A percentile compares a stretch with the other conserved stretches of the same genome.
These are phyloP conservation scores for Nomada goodeniana DNA, from an alignment of 2,888 invertebrate species.

Conservation along the genomic window DNA sequence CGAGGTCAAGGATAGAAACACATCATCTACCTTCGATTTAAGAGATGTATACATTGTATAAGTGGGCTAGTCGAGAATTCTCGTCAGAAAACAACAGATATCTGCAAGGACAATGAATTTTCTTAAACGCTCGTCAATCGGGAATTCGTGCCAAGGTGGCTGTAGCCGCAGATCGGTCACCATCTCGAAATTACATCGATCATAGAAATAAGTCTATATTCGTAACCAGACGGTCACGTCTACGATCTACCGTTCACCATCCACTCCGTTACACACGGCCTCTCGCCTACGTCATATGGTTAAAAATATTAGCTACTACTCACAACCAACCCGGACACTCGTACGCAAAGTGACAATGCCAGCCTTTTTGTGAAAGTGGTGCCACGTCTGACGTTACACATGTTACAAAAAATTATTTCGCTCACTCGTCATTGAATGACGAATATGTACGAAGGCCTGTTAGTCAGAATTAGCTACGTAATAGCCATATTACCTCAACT, in stretches of 20 bases:
- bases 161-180: slow-evolving; percentile 46
- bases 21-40: neutral
- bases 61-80: neutral
- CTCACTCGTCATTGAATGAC: slow-evolving; percentile 18
- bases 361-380: slow-evolving; percentile 48
- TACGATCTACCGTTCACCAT: slow-evolving; percentile 48
- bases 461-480: neutral
- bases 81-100: slow-evolving; percentile 8
- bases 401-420: slow-evolving; percentile 18
- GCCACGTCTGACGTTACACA: slow-evolving; percentile 17
- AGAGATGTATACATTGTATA: neutral
- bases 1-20: slow-evolving; percentile 8
- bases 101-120: slow-evolving; percentile 36
- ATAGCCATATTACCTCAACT: neutral
- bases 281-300: slow-evolving; percentile 47
- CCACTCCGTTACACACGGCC: slow-evolving; percentile 37
- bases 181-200: slow-evolving; percentile 66
- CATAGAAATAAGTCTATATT: slow-evolving; percentile 70
- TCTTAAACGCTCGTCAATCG: slow-evolving; percentile 24
- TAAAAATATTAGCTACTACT: slow-evolving; percentile 53
- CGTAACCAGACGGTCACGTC: slow-evolving; percentile 55
- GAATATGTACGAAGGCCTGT: slow-evolving; percentile 22
- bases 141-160: slow-evolving; percentile 69
- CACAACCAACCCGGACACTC: slow-evolving; percentile 13
- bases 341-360: slow-evolving; percentile 32